Percentiles rank a stretch among this genome's conserved stretches.
Evolutionary conservation across 1,140 invertebrate genomes (phyloP).

Genomic region (Cotesia vestalis): DNA sequence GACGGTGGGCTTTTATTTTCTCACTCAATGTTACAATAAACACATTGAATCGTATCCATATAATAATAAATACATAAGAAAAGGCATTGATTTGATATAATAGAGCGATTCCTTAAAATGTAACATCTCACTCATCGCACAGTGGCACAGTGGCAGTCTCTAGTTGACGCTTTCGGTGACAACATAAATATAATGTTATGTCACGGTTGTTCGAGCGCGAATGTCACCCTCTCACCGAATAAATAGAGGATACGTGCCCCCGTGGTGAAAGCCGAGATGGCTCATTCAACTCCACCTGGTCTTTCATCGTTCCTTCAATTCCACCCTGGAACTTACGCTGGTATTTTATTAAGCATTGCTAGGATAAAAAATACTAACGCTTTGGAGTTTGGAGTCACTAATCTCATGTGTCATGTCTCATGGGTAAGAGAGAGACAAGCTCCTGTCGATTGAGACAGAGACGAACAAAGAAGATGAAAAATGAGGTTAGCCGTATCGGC

Average conservation of each 20-base stretch:
- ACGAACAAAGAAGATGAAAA: constrained; percentile 50
- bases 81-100: background rate
- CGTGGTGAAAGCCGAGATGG: constrained; percentile 30
- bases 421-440: background rate
- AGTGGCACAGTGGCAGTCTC: constrained; percentile 40
- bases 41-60: constrained; percentile 22
- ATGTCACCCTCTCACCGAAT: constrained; percentile 41
- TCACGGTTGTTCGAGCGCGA: constrained; percentile 62
- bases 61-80: too few species aligned
- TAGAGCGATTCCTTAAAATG: constrained; percentile 1
- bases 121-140: constrained; percentile 34
- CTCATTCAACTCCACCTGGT: constrained; percentile 28
- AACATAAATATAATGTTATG: constrained; percentile 67
- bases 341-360: too few species aligned
- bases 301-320: too few species aligned
- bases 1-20: constrained; percentile 31
- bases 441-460: too few species aligned
- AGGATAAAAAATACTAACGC: too few species aligned
- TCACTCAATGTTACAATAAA: constrained; percentile 19
- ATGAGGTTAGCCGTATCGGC: constrained; percentile 53
- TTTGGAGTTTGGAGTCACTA: too few species aligned
- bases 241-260: constrained; percentile 20
- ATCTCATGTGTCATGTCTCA: too few species aligned
- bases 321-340: too few species aligned
- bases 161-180: constrained; percentile 61